A percentile compares a stretch with the other conserved stretches of the same genome.
Evolutionary conservation across 2,888 invertebrate genomes (phyloP).

Genomic region (Diarsia dahlii): DNA sequence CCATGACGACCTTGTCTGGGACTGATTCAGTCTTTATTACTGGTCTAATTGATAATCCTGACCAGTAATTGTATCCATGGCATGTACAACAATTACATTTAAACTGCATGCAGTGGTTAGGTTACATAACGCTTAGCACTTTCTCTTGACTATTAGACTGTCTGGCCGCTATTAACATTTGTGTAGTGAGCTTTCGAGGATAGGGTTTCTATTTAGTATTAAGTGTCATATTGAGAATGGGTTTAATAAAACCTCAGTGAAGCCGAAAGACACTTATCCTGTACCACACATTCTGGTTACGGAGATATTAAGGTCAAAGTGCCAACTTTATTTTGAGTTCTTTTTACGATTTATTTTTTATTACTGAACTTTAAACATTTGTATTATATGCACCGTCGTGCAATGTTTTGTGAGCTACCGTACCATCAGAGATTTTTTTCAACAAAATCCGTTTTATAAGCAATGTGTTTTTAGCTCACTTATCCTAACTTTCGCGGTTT

Average conservation of each 20-base stretch:
- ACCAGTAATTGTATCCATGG: constrained; percentile 14
- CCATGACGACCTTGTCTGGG: not conserved
- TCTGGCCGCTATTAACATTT: not conserved
- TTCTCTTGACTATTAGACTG: constrained; percentile 14
- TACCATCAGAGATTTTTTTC: not conserved
- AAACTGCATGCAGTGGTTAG: constrained; percentile 18
- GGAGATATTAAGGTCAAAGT: not conserved
- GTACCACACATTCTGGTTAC: not conserved
- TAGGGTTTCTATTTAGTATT: not conserved
- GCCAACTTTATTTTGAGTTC: not conserved
- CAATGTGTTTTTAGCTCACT: not conserved
- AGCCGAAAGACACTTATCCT: too few species aligned
- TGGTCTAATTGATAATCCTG: constrained; percentile 16
- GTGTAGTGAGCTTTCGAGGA: not conserved
- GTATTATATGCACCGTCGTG: not conserved
- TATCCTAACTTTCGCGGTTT: too few species aligned
- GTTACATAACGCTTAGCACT: constrained; percentile 26
- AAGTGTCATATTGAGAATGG: not conserved
- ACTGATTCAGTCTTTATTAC: constrained; percentile 9
- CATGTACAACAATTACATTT: constrained; percentile 18
- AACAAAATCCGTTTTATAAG: not conserved
- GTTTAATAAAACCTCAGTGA: too few species aligned
- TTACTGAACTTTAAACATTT: not conserved
- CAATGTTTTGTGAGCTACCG: not conserved
- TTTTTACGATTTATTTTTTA: not conserved